Evolutionary conservation across 2,113 vertebrate species (phyloP), one percentile per base, ranked within the genome.

Genomic region (Apodemus speciosus): DNA sequence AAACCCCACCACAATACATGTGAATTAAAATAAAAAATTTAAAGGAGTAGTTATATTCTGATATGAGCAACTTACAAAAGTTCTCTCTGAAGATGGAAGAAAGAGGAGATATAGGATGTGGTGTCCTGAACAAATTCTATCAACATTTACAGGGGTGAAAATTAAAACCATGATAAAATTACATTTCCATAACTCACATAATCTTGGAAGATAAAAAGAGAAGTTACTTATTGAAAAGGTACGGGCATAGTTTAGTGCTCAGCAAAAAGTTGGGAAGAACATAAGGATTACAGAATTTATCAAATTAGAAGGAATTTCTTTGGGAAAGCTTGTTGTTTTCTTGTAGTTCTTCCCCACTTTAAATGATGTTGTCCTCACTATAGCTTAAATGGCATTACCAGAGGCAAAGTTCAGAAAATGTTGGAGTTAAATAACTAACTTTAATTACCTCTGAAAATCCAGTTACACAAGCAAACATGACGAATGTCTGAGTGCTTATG

Each of bases 101-200:
- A 14, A 81, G 16, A 23, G 20, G 35, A 10, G 51, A 66, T 77
- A 64, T 23, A 60, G 16, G n/a, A 64, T 62, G 30, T 35, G 64
- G 23, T 58, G 1, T 25, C 16, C 60, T 69, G 14, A 23, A 23
- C 16, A 85, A 85, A 85, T 86, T 56, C 30, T 53, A 53, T 38
- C 80, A 89, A 79, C 40, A 72, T 75, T 51, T 64, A 85, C 23
- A 75, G 6, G 27, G 25, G 5, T 15, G 2, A 16, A 9, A 32
- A 75, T 68, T 93, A 87, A 80, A 30, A 79, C 40, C 66, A 72
- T 25, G 76, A 46, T 68, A 83, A 80, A 86, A 53, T 9, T 88
- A n/a, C 10, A 9, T 46, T 15, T 79, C 8, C 56, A 27, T 14
- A 80, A 87, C 32, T 2, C 6, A 69, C n/a, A 16, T n/a, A 64